Conservation (phyloP, 2,113 vertebrate genomes). For the Cacatua alba region DNA sequence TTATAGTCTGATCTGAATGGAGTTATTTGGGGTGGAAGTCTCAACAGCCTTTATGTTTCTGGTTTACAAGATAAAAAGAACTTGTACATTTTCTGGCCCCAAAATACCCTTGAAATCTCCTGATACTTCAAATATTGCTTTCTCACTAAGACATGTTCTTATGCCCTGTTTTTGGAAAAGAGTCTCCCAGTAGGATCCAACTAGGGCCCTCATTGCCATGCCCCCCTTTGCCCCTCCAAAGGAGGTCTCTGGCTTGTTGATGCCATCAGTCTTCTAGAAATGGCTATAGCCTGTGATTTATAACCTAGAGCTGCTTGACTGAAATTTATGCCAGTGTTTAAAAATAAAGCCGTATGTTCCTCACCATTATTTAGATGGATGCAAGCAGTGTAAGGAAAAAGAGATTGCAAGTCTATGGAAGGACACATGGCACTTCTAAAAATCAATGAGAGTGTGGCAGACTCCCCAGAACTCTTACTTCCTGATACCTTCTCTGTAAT, state of each 20-base stretch:
- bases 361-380: neutral
- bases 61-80: neutral
- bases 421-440: neutral
- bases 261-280: neutral
- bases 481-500: neutral
- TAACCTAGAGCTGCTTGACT: neutral
- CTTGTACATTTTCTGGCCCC: neutral
- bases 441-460: neutral
- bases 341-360: conserved; percentile 13
- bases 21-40: neutral
- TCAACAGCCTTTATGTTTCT: neutral
- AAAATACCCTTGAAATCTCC: neutral
- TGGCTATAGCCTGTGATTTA: neutral
- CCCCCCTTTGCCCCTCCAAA: neutral
- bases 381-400: neutral
- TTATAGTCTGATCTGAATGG: neutral
- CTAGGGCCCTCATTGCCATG: neutral
- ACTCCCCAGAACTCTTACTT: neutral
- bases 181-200: neutral
- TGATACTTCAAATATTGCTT: neutral
- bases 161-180: neutral
- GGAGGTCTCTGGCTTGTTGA: neutral
- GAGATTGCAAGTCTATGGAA: neutral
- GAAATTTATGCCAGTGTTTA: conserved; percentile 6
- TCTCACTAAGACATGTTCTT: neutral